Evolutionary conservation across 2,113 vertebrate genomes (phyloP).

Genomic region (Actenoides lindsayi): DNA sequence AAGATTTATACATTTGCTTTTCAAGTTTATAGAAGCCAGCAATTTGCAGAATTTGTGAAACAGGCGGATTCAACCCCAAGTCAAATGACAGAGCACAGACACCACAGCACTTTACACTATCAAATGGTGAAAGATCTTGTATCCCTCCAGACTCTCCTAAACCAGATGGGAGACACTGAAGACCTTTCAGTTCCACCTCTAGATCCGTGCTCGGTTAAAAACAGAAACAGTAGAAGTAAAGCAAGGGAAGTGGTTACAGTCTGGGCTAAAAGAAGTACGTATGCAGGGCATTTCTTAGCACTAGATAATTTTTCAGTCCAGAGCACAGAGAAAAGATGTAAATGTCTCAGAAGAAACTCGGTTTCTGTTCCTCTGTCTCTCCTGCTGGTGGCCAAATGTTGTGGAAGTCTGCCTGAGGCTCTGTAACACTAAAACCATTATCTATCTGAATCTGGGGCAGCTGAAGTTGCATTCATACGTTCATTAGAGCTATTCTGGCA

Average conservation of each 20-base stretch:
- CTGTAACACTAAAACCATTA: not conserved
- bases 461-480: not conserved
- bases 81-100: not conserved
- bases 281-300: not conserved
- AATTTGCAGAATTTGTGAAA: not conserved
- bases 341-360: slow-evolving; percentile 3
- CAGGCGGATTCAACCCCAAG: fast-evolving
- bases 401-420: slow-evolving; percentile 14
- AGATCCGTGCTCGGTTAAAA: not conserved
- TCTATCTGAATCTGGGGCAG: not conserved
- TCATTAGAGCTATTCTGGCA: not conserved
- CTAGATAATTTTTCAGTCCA: not conserved
- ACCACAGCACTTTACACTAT: not conserved
- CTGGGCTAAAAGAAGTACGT: not conserved
- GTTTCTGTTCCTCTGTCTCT: not conserved
- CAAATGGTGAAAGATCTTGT: not conserved
- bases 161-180: not conserved
- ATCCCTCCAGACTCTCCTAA: not conserved
- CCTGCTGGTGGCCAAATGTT: slow-evolving; percentile 2
- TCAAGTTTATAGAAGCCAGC: not conserved
- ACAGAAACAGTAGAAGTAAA: not conserved
- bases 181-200: not conserved
- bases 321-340: not conserved
- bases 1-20: not conserved
- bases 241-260: not conserved